A percentile compares a stretch with the other conserved stretches of the same genome.
Conservation (phyloP, 1,140 invertebrate genomes). For the Drosophila paulistorum region DNA sequence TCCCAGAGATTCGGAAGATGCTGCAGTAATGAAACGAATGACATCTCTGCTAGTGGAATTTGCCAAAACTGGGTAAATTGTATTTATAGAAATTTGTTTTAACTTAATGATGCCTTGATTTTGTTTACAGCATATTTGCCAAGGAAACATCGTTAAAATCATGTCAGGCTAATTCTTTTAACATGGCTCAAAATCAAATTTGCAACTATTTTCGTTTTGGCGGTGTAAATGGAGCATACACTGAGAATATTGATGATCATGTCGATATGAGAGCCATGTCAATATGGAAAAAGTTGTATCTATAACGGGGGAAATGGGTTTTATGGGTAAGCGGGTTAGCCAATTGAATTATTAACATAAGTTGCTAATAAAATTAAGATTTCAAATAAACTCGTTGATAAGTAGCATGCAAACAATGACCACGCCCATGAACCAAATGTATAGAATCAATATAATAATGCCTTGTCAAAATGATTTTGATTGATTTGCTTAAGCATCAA, state of each 20-base stretch:
- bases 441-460: background rate
- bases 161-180: conserved; percentile 26
- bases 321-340: background rate
- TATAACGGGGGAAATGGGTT: background rate
- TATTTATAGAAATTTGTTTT: conserved; percentile 12
- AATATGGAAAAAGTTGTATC: conserved; percentile 52
- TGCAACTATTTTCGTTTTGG: conserved; percentile 46
- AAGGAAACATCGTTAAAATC: conserved; percentile 6
- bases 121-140: conserved; percentile 16
- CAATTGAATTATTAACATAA: background rate
- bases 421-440: background rate
- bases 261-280: conserved; percentile 28
- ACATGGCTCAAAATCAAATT: conserved; percentile 12
- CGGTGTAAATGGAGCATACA: conserved; percentile 13
- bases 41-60: conserved; percentile 46
- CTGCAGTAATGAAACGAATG: conserved; percentile 33
- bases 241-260: conserved; percentile 25
- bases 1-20: conserved; percentile 39
- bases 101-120: background rate
- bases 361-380: background rate
- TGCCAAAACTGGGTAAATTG: conserved; percentile 63
- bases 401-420: background rate
- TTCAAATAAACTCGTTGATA: background rate
- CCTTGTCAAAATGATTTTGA: too few species aligned
- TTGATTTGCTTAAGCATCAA: too few species aligned